Evolutionary conservation across 1,140 invertebrate species (phyloP).

Genomic region (Agraylea sexmaculata): DNA sequence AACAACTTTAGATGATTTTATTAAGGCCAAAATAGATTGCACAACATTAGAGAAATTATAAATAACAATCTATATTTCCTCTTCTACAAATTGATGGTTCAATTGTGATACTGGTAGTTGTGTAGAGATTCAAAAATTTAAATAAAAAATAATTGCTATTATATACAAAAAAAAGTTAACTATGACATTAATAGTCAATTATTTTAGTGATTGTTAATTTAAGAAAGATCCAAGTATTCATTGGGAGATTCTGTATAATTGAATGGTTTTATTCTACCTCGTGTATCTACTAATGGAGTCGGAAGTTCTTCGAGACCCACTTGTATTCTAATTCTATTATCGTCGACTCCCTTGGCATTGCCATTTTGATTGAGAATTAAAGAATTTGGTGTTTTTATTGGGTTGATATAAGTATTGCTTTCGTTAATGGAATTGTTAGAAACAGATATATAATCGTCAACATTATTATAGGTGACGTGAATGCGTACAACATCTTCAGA

Average conservation of each 20-base stretch:
- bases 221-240: too few relatives aligned
- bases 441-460: conserved; percentile 28
- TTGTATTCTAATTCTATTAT: conserved; percentile 56
- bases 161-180: too few relatives aligned
- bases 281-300: conserved; percentile 57
- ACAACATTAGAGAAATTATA: too few relatives aligned
- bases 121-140: too few relatives aligned
- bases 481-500: conserved; percentile 61
- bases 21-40: too few relatives aligned
- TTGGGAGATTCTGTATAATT: conserved; percentile 15
- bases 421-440: conserved; percentile 9
- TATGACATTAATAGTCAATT: too few relatives aligned
- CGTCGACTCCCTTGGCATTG: conserved; percentile 30
- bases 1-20: too few relatives aligned
- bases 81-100: too few relatives aligned
- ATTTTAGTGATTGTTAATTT: too few relatives aligned
- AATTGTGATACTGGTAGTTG: too few relatives aligned
- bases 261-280: conserved; percentile 44
- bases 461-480: conserved; percentile 53
- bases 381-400: conserved; percentile 10
- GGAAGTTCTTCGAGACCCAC: conserved; percentile 52
- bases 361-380: conserved; percentile 14
- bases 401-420: not conserved
- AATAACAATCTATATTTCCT: too few relatives aligned
- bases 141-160: too few relatives aligned